A percentile compares a stretch with the other conserved stretches of the same genome.
phyloP scores from a whole-genome alignment of 2,888 invertebrate species.

The Ochlodes sylvanus region DNA sequence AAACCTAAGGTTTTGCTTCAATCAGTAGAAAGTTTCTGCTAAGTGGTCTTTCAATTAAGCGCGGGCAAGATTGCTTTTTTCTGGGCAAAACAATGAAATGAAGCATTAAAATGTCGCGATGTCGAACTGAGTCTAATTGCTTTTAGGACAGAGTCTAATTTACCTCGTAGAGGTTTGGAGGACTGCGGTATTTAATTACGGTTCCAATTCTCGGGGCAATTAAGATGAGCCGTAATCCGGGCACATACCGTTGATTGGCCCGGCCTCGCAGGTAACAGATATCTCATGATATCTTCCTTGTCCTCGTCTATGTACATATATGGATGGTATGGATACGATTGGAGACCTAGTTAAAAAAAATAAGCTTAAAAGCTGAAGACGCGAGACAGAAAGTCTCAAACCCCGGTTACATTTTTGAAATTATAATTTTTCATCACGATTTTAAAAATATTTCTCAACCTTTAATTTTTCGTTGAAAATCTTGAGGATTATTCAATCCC shows the following conservation, averaged over 20 bases:
- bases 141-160: constrained; percentile 3
- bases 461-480: too few species aligned
- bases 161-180: constrained; percentile 1
- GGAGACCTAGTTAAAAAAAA: too few species aligned
- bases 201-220: constrained; percentile 41
- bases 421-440: too few species aligned
- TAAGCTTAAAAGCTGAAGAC: too few species aligned
- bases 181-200: constrained; percentile 40
- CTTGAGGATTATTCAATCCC: too few species aligned
- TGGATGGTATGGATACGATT: too few species aligned
- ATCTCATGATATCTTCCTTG: background rate
- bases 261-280: constrained; percentile 12
- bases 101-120: background rate
- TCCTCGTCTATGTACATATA: too few species aligned
- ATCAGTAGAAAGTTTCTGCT: constrained; percentile 15
- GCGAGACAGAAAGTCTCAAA: too few species aligned
- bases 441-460: too few species aligned
- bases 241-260: constrained; percentile 29
- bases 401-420: too few species aligned
- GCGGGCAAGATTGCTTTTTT: constrained; percentile 1
- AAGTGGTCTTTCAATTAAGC: constrained; percentile 14
- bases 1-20: constrained; percentile 11
- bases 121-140: background rate
- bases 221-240: constrained; percentile 35
- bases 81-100: background rate